These are phyloP conservation scores for Phymatocera aterrima DNA, from an alignment of 2,888 invertebrate genomes.

Conservation along the genomic window DNA sequence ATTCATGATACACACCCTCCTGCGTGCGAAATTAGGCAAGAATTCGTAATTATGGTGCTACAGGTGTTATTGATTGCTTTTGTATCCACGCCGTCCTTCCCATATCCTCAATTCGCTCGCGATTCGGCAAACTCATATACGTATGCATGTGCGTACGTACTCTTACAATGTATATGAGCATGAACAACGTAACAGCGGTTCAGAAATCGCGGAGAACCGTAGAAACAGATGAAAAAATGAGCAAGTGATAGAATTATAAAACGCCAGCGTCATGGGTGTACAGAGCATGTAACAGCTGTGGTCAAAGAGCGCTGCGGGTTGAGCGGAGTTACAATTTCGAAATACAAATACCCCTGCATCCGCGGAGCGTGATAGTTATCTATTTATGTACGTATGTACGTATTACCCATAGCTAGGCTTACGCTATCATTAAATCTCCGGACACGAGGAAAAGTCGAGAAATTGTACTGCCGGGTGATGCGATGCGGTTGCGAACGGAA, in stretches of 20 bases:
- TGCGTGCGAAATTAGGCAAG: slow-evolving; percentile 35
- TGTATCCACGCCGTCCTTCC: background rate
- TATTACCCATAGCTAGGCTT: background rate
- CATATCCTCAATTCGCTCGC: background rate
- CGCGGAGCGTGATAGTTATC: background rate
- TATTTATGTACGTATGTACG: background rate
- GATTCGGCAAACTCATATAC: background rate
- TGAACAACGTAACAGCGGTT: background rate
- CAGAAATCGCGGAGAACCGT: background rate
- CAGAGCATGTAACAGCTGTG: background rate
- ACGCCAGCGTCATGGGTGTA: background rate
- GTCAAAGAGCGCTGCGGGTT: background rate
- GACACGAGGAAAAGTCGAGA: background rate
- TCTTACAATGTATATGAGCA: too few species aligned
- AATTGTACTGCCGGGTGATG: background rate
- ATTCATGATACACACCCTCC: slow-evolving; percentile 61
- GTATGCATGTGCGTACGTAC: background rate
- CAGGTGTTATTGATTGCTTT: slow-evolving; percentile 47
- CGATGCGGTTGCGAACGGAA: slow-evolving; percentile 7
- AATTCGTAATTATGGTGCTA: slow-evolving; percentile 42
- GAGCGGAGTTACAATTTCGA: background rate
- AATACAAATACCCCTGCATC: background rate
- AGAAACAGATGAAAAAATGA: background rate
- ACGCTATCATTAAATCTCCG: slow-evolving; percentile 17
- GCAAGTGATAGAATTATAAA: background rate